phyloP scores from a whole-genome alignment of 2,888 invertebrate genomes.

The Idaea aversata region DNA sequence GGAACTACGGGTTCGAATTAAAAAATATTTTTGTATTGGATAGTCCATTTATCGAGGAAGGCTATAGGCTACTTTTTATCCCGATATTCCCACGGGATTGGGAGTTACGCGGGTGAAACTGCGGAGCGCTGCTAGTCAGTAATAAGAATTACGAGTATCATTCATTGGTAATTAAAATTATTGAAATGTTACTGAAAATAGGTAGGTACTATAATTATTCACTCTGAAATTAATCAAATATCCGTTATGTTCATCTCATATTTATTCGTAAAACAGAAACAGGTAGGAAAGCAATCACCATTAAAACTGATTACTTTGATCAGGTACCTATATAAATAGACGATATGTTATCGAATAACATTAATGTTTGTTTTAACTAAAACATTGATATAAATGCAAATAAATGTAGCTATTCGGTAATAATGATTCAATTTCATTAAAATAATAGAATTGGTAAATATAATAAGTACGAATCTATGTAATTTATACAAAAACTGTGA shows the following conservation, averaged over 20 bases:
- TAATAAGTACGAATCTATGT: background rate
- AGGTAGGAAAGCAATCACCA: background rate
- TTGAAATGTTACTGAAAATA: background rate
- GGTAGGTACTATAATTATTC: background rate
- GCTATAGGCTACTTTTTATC: too few relatives aligned
- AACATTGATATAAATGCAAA: background rate
- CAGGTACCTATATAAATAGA: background rate
- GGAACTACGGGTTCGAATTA: too few relatives aligned
- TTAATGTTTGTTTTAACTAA: background rate
- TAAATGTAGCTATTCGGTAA: background rate
- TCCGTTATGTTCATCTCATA: background rate
- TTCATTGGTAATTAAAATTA: background rate
- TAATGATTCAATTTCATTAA: background rate
- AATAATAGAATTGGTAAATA: background rate
- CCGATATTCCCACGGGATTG: too few relatives aligned
- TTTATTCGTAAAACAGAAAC: background rate
- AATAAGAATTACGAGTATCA: too few relatives aligned
- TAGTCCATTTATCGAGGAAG: too few relatives aligned
- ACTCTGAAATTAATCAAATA: background rate
- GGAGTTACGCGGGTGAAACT: too few relatives aligned
- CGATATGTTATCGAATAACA: background rate
- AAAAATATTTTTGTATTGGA: too few relatives aligned
- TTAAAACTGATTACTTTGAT: background rate
- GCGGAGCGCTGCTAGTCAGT: too few relatives aligned
- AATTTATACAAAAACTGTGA: constrained; percentile 1